A percentile compares a stretch with the other conserved stretches of the same genome.
phyloP scores from a whole-genome alignment of 2,888 invertebrate species.

The Hydrotaea cyrtoneurina region DNA sequence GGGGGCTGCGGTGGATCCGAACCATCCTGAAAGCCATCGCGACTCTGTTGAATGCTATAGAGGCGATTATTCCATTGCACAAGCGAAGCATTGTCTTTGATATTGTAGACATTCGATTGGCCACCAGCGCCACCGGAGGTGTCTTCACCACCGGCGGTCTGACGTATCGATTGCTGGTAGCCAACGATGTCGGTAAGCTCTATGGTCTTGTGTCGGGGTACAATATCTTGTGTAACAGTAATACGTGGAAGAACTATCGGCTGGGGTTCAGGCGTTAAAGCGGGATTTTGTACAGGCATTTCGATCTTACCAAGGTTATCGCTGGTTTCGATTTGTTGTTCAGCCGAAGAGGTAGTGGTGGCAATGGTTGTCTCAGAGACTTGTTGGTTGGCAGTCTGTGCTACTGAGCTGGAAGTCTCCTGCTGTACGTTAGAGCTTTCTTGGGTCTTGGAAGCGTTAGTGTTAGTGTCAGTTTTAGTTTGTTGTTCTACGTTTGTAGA shows the following conservation, averaged over 20 bases:
- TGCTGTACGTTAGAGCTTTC: too few relatives aligned
- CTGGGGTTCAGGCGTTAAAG: slow-evolving; percentile 61
- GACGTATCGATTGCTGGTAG: slow-evolving; percentile 56
- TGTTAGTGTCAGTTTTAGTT: too few relatives aligned
- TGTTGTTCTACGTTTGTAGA: background rate
- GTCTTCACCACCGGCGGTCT: slow-evolving; percentile 52
- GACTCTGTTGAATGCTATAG: slow-evolving; percentile 59
- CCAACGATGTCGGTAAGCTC: slow-evolving; percentile 57
- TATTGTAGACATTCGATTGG: slow-evolving; percentile 72
- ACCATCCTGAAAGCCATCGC: slow-evolving; percentile 69
- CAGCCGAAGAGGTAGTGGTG: slow-evolving; percentile 40
- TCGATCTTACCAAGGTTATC: slow-evolving; percentile 61
- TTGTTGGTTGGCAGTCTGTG: slow-evolving; percentile 2
- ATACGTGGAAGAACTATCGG: slow-evolving; percentile 52
- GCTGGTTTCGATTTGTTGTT: slow-evolving; percentile 38
- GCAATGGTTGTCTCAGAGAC: slow-evolving; percentile 5
- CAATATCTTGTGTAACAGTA: slow-evolving; percentile 59
- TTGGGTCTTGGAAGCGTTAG: too few relatives aligned
- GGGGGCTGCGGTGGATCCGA: slow-evolving; percentile 74
- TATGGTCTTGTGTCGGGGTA: slow-evolving; percentile 60
- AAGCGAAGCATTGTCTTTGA: slow-evolving; percentile 78
- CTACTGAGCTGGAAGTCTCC: too few relatives aligned
- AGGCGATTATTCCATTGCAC: slow-evolving; percentile 76
- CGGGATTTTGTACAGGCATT: slow-evolving; percentile 42
- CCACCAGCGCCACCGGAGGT: slow-evolving; percentile 54